phyloP scores from a whole-genome alignment of 2,888 invertebrate genomes.

The Chalcosyrphus nemorum region DNA sequence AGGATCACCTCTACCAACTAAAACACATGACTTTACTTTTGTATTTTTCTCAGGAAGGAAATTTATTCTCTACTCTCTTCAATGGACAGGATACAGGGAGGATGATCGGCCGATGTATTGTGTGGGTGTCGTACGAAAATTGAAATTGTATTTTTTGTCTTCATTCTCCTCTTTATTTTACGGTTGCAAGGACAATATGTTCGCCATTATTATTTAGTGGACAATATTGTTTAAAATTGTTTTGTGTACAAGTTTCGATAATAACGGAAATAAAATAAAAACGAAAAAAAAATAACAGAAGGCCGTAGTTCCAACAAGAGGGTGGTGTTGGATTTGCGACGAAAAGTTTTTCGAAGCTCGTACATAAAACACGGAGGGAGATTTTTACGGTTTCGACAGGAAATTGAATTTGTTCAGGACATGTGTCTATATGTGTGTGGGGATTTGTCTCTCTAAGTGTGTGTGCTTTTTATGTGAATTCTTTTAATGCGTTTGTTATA shows the following conservation, averaged over 20 bases:
- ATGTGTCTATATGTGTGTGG: neutral
- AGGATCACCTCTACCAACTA: conserved; percentile 30
- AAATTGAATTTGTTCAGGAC: conserved; percentile 40
- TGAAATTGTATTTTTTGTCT: conserved; percentile 28
- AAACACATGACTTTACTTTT: conserved; percentile 37
- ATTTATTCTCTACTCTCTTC: too few species aligned
- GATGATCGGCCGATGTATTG: too few species aligned
- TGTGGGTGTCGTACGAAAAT: conserved; percentile 35
- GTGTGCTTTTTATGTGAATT: conserved; percentile 11
- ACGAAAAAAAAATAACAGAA: too few species aligned
- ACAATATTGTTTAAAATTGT: conserved; percentile 63
- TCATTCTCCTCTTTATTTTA: neutral
- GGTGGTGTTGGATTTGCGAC: neutral
- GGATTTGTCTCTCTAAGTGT: conserved; percentile 7
- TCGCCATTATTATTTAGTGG: conserved; percentile 68
- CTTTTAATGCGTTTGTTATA: conserved; percentile 20
- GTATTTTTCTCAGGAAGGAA: conserved; percentile 50
- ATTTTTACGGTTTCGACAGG: conserved; percentile 43
- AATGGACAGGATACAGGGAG: neutral
- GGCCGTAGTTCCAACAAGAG: too few species aligned
- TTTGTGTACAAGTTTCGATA: conserved; percentile 57
- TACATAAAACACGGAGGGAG: conserved; percentile 10
- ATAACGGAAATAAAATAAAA: conserved; percentile 56
- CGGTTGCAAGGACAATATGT: conserved; percentile 44
- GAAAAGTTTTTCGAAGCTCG: conserved; percentile 8